Evolutionary conservation across 2,113 vertebrate species (phyloP).

Genomic region (Brevimyrus niger): DNA sequence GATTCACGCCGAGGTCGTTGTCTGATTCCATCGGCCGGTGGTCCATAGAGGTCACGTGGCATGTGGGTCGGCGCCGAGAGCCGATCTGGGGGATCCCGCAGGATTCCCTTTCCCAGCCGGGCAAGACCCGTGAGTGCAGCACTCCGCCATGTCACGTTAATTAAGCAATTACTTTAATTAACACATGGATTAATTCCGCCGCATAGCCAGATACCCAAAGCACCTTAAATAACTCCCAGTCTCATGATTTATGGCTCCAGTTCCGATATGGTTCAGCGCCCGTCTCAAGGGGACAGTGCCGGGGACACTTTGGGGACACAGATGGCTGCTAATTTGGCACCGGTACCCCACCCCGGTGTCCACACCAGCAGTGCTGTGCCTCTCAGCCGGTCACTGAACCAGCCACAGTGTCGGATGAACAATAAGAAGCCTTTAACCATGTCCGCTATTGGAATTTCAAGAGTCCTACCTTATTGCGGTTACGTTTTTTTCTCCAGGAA

Average conservation of each 20-base stretch:
- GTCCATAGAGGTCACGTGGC: background rate
- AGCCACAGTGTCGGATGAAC: background rate
- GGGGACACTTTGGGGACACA: background rate
- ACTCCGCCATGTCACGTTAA: background rate
- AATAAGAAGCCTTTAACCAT: background rate
- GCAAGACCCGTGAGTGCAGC: background rate
- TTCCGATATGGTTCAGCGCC: background rate
- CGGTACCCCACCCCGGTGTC: background rate
- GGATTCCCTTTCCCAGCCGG: background rate
- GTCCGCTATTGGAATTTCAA: background rate
- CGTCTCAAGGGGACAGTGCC: background rate
- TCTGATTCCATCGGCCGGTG: background rate
- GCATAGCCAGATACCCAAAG: background rate
- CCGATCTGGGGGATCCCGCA: background rate
- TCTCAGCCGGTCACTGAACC: background rate
- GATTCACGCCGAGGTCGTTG: background rate
- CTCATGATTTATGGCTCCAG: background rate
- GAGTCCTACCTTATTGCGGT: background rate
- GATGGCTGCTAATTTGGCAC: background rate
- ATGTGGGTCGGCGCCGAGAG: background rate
- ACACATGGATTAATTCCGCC: background rate
- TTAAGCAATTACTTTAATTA: constrained; percentile 5
- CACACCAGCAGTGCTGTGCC: background rate
- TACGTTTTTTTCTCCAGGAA: background rate
- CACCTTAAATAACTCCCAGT: constrained; percentile 3